Evolutionary conservation across 2,888 invertebrate species (phyloP).

Genomic region (Callosobruchus maculatus): DNA sequence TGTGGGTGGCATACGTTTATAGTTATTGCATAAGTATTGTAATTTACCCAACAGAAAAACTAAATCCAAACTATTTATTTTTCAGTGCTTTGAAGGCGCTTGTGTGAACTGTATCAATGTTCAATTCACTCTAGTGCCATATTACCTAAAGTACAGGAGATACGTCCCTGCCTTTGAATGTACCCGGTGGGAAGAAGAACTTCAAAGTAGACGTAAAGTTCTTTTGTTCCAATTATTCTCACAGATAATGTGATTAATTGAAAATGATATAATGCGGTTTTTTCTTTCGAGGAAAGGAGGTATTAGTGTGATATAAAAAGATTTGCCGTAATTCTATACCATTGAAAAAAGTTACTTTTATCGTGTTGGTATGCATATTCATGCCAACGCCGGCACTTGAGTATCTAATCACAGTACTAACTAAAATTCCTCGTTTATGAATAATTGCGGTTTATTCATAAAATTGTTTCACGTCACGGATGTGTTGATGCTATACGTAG

Average conservation of each 20-base stretch:
- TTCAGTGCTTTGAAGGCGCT: too few species aligned
- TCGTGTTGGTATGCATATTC: not conserved
- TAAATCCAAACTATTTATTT: too few species aligned
- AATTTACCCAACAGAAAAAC: too few species aligned
- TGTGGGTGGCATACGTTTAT: too few species aligned
- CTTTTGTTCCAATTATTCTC: not conserved
- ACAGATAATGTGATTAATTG: not conserved
- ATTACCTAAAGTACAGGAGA: not conserved
- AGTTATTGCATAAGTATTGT: too few species aligned
- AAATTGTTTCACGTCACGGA: not conserved
- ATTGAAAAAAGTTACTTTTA: not conserved
- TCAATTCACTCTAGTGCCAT: too few species aligned
- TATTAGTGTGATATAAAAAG: not conserved
- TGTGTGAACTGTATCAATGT: too few species aligned
- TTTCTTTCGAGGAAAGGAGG: not conserved
- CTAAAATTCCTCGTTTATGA: not conserved
- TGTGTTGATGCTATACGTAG: not conserved
- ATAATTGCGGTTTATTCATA: not conserved
- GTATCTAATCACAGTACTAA: not conserved
- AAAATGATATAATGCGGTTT: not conserved
- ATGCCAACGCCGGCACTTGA: not conserved
- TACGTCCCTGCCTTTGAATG: not conserved
- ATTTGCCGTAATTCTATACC: not conserved
- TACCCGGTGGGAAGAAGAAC: not conserved
- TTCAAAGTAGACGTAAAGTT: not conserved